Base-by-base conservation (phyloP, 2,797 vertebrate species). In the Sebastes oblongus region DNA sequence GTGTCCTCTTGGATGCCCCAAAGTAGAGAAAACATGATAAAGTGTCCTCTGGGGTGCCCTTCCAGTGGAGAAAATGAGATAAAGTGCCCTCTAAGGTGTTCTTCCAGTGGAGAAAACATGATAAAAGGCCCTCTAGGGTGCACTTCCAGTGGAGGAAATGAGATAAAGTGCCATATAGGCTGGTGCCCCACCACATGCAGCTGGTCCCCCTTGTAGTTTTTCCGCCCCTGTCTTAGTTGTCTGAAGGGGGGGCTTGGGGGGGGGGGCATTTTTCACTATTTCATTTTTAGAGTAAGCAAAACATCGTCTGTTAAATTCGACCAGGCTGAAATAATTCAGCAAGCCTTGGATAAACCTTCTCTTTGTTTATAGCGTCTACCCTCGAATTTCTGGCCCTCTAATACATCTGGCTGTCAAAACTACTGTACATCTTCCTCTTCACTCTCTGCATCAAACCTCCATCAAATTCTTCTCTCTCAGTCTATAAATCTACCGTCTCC, bases 391-490 rank as follows among this genome's bases (percentile, higher is more conserved):
- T 34, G 24, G 4, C 8, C 4, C 13, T 65, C 2, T 39, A 14
- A 73, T n/a, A 10, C 50, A 77, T 60, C 32, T 25, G 12, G 13
- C 22, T 16, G n/a, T 66, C 54, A 56, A 34, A 36, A 61, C 16
- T 52, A 54, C 27, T 54, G 18, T 30, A 29, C 8, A 56, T 62
- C 54, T 65, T 66, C 42, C 25, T 77, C 60, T 22, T 50, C n/a
- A 12, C 36, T 13, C 3, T 32, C 46, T 75, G 34, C 62, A 20
- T 71, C 25, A 39, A 61, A 80, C 39, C 14, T 61, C 27, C 20
- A 55, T 67, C 24, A 46, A 65, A 22, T 32, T 34, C 42, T 55
- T 27, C 3, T 29, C 14, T 25, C 22, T 46, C 42, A 1, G 2
- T 36, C 60, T 20, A 16, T n/a, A 12, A 36, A 60, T 34, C 16